phyloP scores from a whole-genome alignment of 2,888 invertebrate genomes.

The Rotaria sp. region DNA sequence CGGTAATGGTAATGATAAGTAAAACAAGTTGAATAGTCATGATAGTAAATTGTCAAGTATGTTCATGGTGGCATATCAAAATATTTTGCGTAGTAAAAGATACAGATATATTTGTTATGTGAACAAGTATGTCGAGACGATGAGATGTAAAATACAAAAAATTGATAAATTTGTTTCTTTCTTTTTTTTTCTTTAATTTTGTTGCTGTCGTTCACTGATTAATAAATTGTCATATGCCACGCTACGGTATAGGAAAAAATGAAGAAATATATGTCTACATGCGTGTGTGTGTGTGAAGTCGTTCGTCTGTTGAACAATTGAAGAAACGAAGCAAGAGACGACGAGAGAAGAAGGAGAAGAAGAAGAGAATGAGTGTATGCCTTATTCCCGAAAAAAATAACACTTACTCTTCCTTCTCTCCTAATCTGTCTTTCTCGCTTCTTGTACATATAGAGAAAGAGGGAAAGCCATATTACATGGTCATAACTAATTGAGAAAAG shows the following conservation, averaged over 20 bases:
- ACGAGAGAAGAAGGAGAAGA: background rate
- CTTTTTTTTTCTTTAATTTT: background rate
- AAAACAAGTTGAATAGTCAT: background rate
- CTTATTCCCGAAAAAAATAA: slow-evolving; percentile 19
- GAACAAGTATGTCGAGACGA: background rate
- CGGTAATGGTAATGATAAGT: background rate
- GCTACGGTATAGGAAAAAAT: background rate
- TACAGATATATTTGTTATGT: background rate
- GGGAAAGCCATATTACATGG: background rate
- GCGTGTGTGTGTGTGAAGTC: background rate
- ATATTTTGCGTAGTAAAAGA: background rate
- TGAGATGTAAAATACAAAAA: background rate
- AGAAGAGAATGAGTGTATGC: background rate
- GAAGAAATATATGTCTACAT: background rate
- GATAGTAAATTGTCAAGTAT: background rate
- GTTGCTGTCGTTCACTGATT: background rate
- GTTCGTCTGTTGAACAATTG: background rate
- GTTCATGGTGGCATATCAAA: background rate
- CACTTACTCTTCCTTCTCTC: background rate
- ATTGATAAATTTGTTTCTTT: background rate
- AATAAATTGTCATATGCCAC: slow-evolving; percentile 10
- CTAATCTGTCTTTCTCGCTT: slow-evolving; percentile 15
- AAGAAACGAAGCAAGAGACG: background rate
- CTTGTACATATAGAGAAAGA: background rate
- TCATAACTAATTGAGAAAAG: slow-evolving; percentile 10